phyloP scores from a whole-genome alignment of 2,888 invertebrate species.

The Drosophila putrida region DNA sequence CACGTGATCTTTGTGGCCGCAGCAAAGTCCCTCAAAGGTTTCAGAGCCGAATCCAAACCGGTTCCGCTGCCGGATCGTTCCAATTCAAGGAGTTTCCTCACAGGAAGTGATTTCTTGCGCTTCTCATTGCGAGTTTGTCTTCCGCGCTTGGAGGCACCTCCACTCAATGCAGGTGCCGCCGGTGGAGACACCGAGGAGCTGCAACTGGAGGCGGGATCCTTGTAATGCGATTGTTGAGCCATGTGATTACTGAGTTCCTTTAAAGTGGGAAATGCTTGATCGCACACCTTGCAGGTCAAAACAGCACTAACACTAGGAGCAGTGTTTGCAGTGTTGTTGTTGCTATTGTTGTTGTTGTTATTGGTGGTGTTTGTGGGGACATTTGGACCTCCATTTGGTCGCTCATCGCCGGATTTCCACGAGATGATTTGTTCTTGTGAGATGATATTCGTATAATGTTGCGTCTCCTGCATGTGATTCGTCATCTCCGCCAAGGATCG shows the following conservation, averaged over 20 bases:
- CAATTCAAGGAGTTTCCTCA: constrained; percentile 94
- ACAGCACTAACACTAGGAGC: constrained; percentile 94
- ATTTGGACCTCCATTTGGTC: constrained; percentile 67
- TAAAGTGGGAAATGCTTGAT: constrained; percentile 96
- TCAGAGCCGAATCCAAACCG: constrained; percentile 86
- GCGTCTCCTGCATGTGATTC: constrained; percentile 99
- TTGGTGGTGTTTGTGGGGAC: not conserved
- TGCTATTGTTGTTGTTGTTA: not conserved
- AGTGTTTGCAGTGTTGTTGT: constrained; percentile 27
- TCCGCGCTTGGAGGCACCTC: constrained; percentile 86
- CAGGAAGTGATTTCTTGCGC: constrained; percentile 96
- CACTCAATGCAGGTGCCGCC: constrained; percentile 19
- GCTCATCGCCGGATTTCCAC: constrained; percentile 96
- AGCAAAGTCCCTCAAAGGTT: constrained; percentile 87
- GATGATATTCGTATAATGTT: constrained; percentile 99
- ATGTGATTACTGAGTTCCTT: constrained; percentile 98
- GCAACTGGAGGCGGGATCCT: constrained; percentile 89
- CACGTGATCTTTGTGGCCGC: constrained; percentile 92
- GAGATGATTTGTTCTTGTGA: constrained; percentile 98
- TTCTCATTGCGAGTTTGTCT: constrained; percentile 94
- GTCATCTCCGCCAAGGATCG: constrained; percentile 98
- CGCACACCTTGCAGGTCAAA: constrained; percentile 98
- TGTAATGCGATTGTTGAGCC: constrained; percentile 98
- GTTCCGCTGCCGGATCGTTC: constrained; percentile 92
- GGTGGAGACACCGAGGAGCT: constrained; percentile 45